Evolutionary conservation across 2,113 vertebrate species (phyloP), one percentile per base, ranked within the genome.

Genomic region (Panurus biarmicus): DNA sequence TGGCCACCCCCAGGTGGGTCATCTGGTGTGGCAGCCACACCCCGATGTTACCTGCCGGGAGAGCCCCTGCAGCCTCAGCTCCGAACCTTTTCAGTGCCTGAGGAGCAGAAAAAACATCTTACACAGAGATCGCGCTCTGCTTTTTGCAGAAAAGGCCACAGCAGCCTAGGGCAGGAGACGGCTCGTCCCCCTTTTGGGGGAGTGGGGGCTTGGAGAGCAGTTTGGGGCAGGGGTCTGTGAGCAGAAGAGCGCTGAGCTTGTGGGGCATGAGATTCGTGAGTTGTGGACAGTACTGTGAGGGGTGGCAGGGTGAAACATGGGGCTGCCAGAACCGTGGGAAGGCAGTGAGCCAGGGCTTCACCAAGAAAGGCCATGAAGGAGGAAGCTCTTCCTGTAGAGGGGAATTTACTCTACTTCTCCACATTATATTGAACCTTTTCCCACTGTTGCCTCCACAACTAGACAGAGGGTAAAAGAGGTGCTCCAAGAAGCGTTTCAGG

Each of bases 111-210:
- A 73, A 77, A 64, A 5, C 4, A 13, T 3, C 51, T 45, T 12
- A 16, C 31, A 14, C 4, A 7, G 19, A 23, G n/a, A 48, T 17
- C 0, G 1, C 74, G 31, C 33, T 53, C 29, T 16, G 1, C 5
- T 50, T 24, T 69, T 48, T 4, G 0, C 29, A 3, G 1, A 29
- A 40, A 83, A 87, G 53, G 77, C 60, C 19, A 0, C 47, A 18
- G 13, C 28, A n/a, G 40, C 23, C 53, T 44, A 4, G 2, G 50
- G 54, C 48, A 10, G 64, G 60, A 14, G 62, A 14, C 0, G 0
- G 57, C 10, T 4, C 0, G 0, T 31, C 21, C n/a, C 4, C 18
- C 11, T 35, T 74, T 15, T 8, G 56, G 33, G 25, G 8, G 4
- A 5, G 10, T 8, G 1, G 38, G 18, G 6, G 10, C 36, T 61